These are phyloP conservation scores for Siderastrea siderea DNA, from an alignment of 92 coral and sea anemone genomes.

Conservation along the genomic window DNA sequence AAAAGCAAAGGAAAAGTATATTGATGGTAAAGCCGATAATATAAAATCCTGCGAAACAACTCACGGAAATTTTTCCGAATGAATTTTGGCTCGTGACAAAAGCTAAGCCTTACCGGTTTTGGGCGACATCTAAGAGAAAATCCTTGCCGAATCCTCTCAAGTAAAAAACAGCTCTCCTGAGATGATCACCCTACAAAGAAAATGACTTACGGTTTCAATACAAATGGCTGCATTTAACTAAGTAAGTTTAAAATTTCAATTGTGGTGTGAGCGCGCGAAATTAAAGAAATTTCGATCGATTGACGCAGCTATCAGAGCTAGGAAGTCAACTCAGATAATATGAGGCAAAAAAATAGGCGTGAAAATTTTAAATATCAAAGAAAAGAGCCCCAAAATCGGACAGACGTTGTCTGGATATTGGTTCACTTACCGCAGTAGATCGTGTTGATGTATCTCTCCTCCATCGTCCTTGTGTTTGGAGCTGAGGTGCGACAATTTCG, in stretches of 20 bases:
- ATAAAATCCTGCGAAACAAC: background rate
- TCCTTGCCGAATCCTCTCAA: constrained; percentile 70
- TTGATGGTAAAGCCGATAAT: background rate
- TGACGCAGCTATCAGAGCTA: background rate
- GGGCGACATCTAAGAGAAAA: constrained; percentile 66
- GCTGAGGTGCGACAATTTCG: constrained; percentile 55
- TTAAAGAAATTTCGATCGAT: background rate
- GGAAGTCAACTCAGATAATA: background rate
- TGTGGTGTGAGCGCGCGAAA: background rate
- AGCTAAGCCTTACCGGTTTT: constrained; percentile 62
- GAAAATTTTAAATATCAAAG: background rate
- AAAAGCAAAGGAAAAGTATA: background rate
- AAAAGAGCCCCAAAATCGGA: constrained; percentile 30
- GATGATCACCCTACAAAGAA: constrained; percentile 63
- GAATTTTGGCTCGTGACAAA: background rate
- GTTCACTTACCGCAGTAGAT: constrained; percentile 27
- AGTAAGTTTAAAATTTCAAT: background rate
- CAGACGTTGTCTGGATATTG: background rate
- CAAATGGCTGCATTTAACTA: background rate
- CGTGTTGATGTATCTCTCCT: constrained; percentile 35
- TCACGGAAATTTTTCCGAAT: background rate
- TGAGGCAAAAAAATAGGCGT: background rate
- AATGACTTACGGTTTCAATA: background rate
- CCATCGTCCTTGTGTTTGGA: constrained; percentile 57
- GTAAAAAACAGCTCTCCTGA: constrained; percentile 49